A percentile compares a stretch with the other conserved stretches of the same genome.
These are phyloP conservation scores for Sporophila hypoxantha DNA, from an alignment of 2,113 vertebrate genomes.

Conservation along the genomic window DNA sequence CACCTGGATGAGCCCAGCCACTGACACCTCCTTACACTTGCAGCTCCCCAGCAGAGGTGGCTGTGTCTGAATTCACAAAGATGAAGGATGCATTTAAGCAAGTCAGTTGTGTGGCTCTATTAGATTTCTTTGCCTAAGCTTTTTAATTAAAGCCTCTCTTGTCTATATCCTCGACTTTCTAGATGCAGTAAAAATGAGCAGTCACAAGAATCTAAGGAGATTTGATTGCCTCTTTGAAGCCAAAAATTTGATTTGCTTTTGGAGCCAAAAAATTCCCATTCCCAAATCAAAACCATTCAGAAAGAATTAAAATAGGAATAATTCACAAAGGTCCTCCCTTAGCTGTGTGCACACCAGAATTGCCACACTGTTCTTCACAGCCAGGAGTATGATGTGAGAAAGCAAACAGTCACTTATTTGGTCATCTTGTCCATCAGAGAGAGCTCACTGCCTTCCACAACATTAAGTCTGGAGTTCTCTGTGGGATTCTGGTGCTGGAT, in stretches of 20 bases:
- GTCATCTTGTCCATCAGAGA: background rate
- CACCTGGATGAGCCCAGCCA: background rate
- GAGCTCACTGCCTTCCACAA: background rate
- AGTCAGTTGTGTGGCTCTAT: background rate
- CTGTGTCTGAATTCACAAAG: background rate
- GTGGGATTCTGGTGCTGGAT: background rate
- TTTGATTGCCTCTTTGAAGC: background rate
- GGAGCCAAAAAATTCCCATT: background rate
- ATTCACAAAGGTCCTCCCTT: background rate
- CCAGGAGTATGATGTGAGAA: background rate
- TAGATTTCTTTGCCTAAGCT: background rate
- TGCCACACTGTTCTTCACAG: background rate
- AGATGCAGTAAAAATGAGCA: background rate
- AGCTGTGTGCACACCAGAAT: background rate
- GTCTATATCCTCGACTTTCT: background rate
- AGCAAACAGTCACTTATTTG: background rate
- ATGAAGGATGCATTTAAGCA: background rate
- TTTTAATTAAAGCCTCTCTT: background rate
- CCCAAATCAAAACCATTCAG: background rate
- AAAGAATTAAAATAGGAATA: background rate
- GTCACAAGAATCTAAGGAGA: background rate
- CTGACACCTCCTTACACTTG: background rate
- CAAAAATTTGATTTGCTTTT: background rate
- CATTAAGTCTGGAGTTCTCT: background rate
- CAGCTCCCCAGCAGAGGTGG: background rate